A percentile compares a stretch with the other conserved stretches of the same genome.
These are phyloP conservation scores for Himalopsyche japonica DNA, from an alignment of 2,888 invertebrate genomes.

Conservation along the genomic window DNA sequence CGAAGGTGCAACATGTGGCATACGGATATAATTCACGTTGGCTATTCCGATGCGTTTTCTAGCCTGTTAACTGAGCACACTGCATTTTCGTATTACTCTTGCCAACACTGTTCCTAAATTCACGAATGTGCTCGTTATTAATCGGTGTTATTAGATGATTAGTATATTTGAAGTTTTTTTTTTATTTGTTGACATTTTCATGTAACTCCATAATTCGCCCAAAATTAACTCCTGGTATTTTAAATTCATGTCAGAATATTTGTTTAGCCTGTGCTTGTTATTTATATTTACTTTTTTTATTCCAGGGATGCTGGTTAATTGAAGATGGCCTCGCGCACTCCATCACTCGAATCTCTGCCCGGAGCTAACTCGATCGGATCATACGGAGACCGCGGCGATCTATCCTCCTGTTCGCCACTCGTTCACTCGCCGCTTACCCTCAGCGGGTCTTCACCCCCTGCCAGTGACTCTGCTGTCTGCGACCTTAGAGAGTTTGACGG, in stretches of 20 bases:
- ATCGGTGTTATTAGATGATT: too few species aligned
- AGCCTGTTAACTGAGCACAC: neutral
- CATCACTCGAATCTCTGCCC: conserved; percentile 89
- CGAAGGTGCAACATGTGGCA: conserved; percentile 1
- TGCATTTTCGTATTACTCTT: neutral
- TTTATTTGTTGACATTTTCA: too few species aligned
- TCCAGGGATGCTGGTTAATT: conserved; percentile 85
- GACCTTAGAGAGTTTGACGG: conserved; percentile 69
- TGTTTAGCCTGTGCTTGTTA: neutral
- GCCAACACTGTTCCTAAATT: neutral
- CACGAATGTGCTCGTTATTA: too few species aligned
- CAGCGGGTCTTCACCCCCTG: conserved; percentile 86
- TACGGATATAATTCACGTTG: neutral
- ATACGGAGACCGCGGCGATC: conserved; percentile 78
- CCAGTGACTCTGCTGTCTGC: conserved; percentile 82
- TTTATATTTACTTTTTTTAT: conserved; percentile 47
- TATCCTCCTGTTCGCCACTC: conserved; percentile 63
- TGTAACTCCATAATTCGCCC: too few species aligned
- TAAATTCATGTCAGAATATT: too few species aligned
- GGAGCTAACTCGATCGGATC: conserved; percentile 92
- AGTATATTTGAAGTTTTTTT: too few species aligned
- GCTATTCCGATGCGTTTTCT: neutral
- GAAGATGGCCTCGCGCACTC: conserved; percentile 93
- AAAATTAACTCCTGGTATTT: too few species aligned
- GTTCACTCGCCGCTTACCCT: conserved; percentile 77